Conservation (phyloP, 2,888 invertebrate species). For the Brenthis daphne region DNA sequence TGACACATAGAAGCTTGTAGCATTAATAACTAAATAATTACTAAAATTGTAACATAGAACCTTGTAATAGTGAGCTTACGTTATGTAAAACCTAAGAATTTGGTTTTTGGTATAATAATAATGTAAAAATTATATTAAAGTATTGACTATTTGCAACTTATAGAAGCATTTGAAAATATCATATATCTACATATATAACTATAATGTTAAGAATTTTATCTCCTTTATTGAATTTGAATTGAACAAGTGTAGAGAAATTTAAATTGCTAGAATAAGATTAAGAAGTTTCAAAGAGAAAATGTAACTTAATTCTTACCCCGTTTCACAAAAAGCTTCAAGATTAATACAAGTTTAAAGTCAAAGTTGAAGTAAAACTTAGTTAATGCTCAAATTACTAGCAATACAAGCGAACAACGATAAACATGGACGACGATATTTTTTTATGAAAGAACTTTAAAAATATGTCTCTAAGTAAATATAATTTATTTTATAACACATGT, state of each 20-base stretch:
- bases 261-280: constrained; percentile 1
- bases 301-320: constrained; percentile 7
- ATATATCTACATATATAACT: neutral
- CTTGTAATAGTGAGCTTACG: no score
- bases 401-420: neutral
- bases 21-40: no score
- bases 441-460: no score
- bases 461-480: no score
- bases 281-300: constrained; percentile 2
- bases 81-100: no score
- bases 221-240: neutral
- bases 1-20: no score
- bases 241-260: constrained; percentile 2
- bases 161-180: no score
- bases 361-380: neutral
- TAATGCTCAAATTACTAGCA: constrained; percentile 1
- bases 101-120: no score
- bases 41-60: no score
- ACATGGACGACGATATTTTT: neutral
- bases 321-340: constrained; percentile 11
- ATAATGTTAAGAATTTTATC: neutral
- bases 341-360: constrained; percentile 10
- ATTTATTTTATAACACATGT: no score
- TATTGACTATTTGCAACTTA: no score
- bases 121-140: neutral